phyloP scores from a whole-genome alignment of 1,140 invertebrate genomes.

The Drosophila murphyi region DNA sequence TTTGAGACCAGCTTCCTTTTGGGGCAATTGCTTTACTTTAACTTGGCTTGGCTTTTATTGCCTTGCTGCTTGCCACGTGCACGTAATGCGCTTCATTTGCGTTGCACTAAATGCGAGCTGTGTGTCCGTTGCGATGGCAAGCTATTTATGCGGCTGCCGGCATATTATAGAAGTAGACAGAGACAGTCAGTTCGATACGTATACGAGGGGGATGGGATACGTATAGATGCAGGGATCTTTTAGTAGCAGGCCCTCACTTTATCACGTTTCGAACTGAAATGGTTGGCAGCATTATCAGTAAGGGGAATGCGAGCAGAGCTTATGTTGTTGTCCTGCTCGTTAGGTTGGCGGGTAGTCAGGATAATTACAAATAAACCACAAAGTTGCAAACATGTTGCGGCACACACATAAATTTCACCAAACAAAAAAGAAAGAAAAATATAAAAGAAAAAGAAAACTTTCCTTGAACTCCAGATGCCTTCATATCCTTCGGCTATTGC shows the following conservation, averaged over 20 bases:
- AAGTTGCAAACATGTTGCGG: conserved; percentile 78
- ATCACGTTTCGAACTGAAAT: conserved; percentile 77
- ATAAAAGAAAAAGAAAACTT: conserved; percentile 49
- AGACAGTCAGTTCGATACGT: conserved; percentile 10
- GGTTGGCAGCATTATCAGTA: conserved; percentile 59
- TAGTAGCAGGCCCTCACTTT: conserved; percentile 53
- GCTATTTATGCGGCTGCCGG: conserved; percentile 41
- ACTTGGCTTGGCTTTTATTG: conserved; percentile 14
- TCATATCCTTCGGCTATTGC: conserved; percentile 21
- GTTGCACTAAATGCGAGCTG: conserved; percentile 69
- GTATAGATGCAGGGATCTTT: neutral
- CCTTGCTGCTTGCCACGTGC: conserved; percentile 46
- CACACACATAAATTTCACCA: conserved; percentile 55
- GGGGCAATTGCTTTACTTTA: conserved; percentile 25
- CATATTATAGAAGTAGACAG: conserved; percentile 37
- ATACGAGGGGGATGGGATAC: neutral
- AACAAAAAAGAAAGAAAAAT: conserved; percentile 9
- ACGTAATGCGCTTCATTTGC: conserved; percentile 82
- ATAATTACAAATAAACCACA: conserved; percentile 83
- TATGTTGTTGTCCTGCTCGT: conserved; percentile 61
- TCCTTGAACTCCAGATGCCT: conserved; percentile 42
- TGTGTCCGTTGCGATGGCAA: conserved; percentile 37
- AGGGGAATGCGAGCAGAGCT: conserved; percentile 25
- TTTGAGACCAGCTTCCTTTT: conserved; percentile 29
- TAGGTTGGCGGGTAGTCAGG: conserved; percentile 46